Percentiles rank a stretch among this genome's conserved stretches.
These are phyloP conservation scores for Morpho achilles DNA, from an alignment of 2,888 invertebrate species.

Conservation along the genomic window DNA sequence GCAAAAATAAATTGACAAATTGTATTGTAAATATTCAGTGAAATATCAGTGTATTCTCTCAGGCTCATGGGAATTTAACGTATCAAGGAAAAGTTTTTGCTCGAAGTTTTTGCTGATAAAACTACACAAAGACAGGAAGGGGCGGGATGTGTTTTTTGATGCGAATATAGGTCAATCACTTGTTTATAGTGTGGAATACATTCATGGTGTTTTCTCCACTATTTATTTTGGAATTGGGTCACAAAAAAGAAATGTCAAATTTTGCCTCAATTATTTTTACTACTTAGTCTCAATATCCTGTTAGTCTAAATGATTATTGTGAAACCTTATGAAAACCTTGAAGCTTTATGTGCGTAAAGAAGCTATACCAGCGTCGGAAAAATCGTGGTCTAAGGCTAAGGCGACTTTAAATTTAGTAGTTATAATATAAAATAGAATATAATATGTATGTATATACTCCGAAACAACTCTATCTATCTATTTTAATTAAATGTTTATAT, in stretches of 20 bases:
- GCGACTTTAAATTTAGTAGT: no score
- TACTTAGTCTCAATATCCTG: neutral
- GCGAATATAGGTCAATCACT: conserved; percentile 58
- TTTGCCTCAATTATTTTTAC: conserved; percentile 3
- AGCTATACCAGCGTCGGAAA: no score
- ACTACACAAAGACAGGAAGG: conserved; percentile 37
- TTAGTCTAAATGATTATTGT: no score
- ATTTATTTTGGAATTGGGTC: conserved; percentile 11
- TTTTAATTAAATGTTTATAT: no score
- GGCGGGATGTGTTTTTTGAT: conserved; percentile 39
- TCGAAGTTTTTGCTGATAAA: conserved; percentile 59
- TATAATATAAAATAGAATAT: no score
- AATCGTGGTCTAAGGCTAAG: no score
- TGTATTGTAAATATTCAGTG: no score
- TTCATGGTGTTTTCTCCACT: conserved; percentile 11
- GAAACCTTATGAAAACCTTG: no score
- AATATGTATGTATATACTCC: no score
- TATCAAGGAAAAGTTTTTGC: conserved; percentile 44
- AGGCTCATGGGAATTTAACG: conserved; percentile 35
- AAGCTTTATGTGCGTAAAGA: no score
- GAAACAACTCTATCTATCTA: no score
- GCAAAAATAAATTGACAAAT: no score
- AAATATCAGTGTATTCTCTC: conserved; percentile 26
- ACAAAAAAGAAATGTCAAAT: conserved; percentile 8
- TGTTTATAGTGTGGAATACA: conserved; percentile 39